Conservation (phyloP, 2,113 vertebrate genomes). For the Stegostoma tigrinum region DNA sequence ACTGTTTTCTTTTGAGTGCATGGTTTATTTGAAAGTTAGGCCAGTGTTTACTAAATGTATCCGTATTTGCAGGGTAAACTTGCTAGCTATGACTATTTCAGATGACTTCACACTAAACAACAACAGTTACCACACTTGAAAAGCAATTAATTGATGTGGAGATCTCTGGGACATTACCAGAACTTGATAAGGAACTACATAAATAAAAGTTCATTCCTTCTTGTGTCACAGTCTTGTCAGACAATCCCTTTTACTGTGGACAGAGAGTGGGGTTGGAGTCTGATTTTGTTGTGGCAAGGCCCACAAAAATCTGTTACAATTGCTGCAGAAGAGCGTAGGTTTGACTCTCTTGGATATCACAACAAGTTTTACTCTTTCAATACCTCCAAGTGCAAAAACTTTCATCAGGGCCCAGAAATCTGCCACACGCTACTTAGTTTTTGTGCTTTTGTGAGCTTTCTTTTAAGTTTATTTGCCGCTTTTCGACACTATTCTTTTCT, state of each 20-base stretch:
- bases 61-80: neutral
- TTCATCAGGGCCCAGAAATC: neutral
- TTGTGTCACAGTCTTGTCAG: neutral
- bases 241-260: neutral
- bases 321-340: neutral
- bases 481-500: neutral
- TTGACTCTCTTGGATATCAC: neutral
- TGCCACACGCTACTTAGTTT: no score
- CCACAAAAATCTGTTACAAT: neutral
- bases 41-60: no score
- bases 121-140: neutral
- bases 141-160: neutral
- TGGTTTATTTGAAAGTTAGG: neutral
- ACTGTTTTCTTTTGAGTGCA: constrained; percentile 10
- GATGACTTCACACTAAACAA: neutral
- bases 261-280: neutral
- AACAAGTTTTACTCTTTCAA: neutral
- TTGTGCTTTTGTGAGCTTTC: neutral
- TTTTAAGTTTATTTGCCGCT: neutral
- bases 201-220: neutral
- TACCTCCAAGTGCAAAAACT: neutral
- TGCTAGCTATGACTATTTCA: neutral
- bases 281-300: neutral
- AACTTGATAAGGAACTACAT: neutral
- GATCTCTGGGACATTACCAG: neutral